Conservation (phyloP, 2,113 vertebrate genomes). For the Nyctereutes procyonoides region DNA sequence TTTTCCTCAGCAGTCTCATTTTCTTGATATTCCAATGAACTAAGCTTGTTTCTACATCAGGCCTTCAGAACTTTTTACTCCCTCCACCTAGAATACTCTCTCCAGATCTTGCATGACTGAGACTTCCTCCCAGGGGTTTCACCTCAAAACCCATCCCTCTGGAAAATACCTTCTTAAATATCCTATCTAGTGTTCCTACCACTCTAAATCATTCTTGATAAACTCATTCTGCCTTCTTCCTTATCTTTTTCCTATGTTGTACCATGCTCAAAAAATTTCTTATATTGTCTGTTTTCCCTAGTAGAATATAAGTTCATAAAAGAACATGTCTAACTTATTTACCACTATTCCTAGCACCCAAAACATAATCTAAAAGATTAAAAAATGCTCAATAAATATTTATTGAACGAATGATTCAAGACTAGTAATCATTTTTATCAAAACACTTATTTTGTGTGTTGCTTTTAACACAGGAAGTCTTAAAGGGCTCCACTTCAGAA, state of each 20-base stretch:
- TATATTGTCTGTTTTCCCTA: neutral
- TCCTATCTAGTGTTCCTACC: neutral
- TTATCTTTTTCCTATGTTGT: neutral
- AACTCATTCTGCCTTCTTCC: neutral
- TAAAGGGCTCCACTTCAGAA: neutral
- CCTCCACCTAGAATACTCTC: neutral
- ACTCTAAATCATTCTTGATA: neutral
- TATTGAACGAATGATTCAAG: neutral
- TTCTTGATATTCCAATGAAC: neutral
- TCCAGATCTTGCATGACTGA: neutral
- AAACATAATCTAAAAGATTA: neutral
- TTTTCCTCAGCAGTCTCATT: neutral
- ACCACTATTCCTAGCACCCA: neutral
- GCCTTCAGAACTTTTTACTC: neutral
- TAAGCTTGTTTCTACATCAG: neutral
- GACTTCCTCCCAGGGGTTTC: neutral
- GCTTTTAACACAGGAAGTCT: neutral
- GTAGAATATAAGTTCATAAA: neutral
- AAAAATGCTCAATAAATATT: slow-evolving; percentile 3
- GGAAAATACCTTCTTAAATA: neutral
- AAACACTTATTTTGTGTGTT: neutral
- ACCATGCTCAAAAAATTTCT: neutral
- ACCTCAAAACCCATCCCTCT: neutral
- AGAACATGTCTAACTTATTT: neutral
- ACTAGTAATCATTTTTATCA: slow-evolving; percentile 14